A percentile compares a stretch with the other conserved stretches of the same genome.
These are phyloP conservation scores for Ladona fulva DNA, from an alignment of 1,140 invertebrate species.

Conservation along the genomic window DNA sequence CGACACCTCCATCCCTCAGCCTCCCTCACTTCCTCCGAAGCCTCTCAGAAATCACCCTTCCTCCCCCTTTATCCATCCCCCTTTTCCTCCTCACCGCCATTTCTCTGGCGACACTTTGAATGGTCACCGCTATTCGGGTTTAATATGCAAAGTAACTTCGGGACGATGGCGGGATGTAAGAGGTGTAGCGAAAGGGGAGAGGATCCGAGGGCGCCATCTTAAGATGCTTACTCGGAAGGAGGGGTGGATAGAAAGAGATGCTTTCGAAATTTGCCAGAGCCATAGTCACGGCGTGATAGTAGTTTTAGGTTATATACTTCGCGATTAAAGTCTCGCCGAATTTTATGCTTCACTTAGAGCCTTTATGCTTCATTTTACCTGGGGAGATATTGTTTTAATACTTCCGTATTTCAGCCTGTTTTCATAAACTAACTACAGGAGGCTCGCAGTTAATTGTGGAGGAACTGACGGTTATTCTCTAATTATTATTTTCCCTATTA, in stretches of 20 bases:
- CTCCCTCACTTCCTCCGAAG: not conserved
- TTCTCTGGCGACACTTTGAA: not conserved
- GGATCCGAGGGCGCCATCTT: not conserved
- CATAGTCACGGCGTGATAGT: too few relatives aligned
- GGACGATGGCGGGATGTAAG: not conserved
- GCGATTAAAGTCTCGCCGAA: too few relatives aligned
- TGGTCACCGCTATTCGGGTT: conserved; percentile 6
- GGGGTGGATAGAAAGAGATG: not conserved
- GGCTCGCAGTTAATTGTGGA: too few relatives aligned
- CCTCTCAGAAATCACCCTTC: not conserved
- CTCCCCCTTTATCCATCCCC: not conserved
- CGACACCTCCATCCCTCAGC: conserved; percentile 1
- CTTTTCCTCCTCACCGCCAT: not conserved
- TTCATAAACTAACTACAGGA: too few relatives aligned
- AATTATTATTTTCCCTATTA: too few relatives aligned
- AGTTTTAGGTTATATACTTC: too few relatives aligned
- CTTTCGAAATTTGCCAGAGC: not conserved
- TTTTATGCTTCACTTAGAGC: too few relatives aligned
- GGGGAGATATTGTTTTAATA: too few relatives aligned
- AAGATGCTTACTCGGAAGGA: not conserved
- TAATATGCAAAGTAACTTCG: conserved; percentile 10
- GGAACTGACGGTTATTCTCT: too few relatives aligned
- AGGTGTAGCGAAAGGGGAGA: not conserved
- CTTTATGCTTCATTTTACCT: too few relatives aligned
- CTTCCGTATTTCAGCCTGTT: too few relatives aligned